Percentiles rank a stretch among this genome's conserved stretches.
phyloP scores from a whole-genome alignment of 2,888 invertebrate genomes.

The Agrilus biguttatus region DNA sequence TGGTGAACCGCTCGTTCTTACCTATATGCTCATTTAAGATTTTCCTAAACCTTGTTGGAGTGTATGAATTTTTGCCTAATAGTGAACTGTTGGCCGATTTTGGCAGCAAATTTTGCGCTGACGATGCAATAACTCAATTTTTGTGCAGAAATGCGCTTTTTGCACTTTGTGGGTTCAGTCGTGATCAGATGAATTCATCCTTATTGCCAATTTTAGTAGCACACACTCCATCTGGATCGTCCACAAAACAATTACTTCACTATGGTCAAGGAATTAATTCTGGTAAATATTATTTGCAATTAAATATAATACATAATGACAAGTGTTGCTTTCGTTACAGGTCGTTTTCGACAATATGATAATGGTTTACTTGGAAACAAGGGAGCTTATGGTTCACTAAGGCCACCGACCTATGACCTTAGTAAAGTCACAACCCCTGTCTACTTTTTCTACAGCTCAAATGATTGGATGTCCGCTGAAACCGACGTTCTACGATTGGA shows the following conservation, averaged over 20 bases:
- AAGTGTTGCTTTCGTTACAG: conserved; percentile 5
- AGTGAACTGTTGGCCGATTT: conserved; percentile 34
- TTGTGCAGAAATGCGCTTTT: conserved; percentile 25
- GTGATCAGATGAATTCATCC: conserved; percentile 20
- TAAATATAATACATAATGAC: too few relatives aligned
- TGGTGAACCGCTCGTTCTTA: too few relatives aligned
- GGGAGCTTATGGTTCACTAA: conserved; percentile 16
- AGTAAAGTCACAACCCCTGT: conserved; percentile 26
- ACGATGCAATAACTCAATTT: conserved; percentile 16
- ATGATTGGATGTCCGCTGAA: conserved; percentile 33
- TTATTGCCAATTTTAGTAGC: conserved; percentile 18
- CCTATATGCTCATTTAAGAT: too few relatives aligned
- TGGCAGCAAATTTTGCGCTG: conserved; percentile 32
- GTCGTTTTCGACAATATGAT: conserved; percentile 13
- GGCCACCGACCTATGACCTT: conserved; percentile 28
- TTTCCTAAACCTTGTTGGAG: conserved; percentile 13
- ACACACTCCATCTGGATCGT: conserved; percentile 24
- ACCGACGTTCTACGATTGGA: conserved; percentile 32
- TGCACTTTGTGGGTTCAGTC: conserved; percentile 23
- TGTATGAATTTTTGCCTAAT: conserved; percentile 49
- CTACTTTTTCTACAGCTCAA: conserved; percentile 30
- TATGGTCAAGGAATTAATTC: conserved; percentile 48
- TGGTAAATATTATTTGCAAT: conserved; percentile 5
- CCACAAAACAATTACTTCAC: conserved; percentile 55
- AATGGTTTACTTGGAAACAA: conserved; percentile 10